A percentile compares a stretch with the other conserved stretches of the same genome.
Conservation (phyloP, 1,140 invertebrate genomes). For the Pseudomyrmex cubaensis region DNA sequence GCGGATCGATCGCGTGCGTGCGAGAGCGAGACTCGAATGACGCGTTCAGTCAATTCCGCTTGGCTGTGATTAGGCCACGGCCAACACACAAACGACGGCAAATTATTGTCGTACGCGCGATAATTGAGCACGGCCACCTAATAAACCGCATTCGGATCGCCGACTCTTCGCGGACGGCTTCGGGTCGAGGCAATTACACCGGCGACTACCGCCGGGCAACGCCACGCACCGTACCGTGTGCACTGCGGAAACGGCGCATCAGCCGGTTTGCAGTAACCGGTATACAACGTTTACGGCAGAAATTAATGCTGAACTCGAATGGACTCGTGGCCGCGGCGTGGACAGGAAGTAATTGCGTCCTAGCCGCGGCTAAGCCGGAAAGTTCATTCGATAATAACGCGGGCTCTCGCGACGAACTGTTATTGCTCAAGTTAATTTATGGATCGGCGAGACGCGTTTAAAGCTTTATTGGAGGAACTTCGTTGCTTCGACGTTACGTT, state of each 20-base stretch:
- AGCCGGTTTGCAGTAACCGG: conserved; percentile 47
- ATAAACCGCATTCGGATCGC: conserved; percentile 70
- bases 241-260: conserved; percentile 38
- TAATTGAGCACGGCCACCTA: conserved; percentile 74
- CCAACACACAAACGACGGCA: conserved; percentile 56
- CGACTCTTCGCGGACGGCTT: conserved; percentile 60
- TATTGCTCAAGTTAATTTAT: conserved; percentile 57
- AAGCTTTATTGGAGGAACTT: conserved; percentile 51
- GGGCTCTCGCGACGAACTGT: conserved; percentile 33
- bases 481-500: conserved; percentile 38
- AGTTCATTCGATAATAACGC: conserved; percentile 56
- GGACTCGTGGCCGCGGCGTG: conserved; percentile 10
- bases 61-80: conserved; percentile 36
- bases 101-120: conserved; percentile 76
- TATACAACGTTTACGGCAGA: conserved; percentile 65
- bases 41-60: conserved; percentile 70
- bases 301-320: conserved; percentile 65
- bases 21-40: conserved; percentile 38
- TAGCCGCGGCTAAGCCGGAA: conserved; percentile 15
- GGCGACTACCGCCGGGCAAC: not conserved
- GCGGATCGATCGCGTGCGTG: conserved; percentile 58
- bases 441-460: conserved; percentile 46
- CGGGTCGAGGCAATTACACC: conserved; percentile 62
- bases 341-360: conserved; percentile 55
- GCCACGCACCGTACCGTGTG: too few relatives aligned